Base-by-base conservation (phyloP, 1,140 invertebrate species). In the Acyrthosiphon pisum region DNA sequence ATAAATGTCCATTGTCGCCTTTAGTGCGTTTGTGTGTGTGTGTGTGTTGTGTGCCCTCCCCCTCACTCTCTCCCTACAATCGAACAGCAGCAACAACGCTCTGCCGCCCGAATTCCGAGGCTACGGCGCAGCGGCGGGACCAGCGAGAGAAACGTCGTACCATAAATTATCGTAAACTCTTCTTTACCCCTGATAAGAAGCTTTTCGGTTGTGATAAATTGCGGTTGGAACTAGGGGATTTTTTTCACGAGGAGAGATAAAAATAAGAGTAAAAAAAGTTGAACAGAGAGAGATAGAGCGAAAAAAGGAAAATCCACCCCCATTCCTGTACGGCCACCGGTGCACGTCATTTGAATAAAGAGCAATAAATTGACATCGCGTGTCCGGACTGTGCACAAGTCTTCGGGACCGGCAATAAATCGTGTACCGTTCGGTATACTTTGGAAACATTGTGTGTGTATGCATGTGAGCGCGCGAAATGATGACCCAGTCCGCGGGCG, bases 341-440 rank as follows among this genome's bases (percentile, higher is more conserved):
- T 68, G 89, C 46, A 84, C 48, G 91, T 92, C 91, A 92, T 93
- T 93, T 93, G 91, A 93, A 93, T 93, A 93, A 93, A 93, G 91
- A 93, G 91, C 91, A 50, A 93, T 93, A 93, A 93, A 93, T 93
- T 93, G 91, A 93, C 91, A 93, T 93, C 91, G 91, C 81, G 91
- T 83, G 91, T 93, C 91, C 91, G 81, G 91, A 86, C 76, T 93
- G 37, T 83, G 81, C 81, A 44, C 46, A 53, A 86, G 81, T 93
- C 91, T 93, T 93, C 41, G 68, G 76, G 46, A 23, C 53, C 11
- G 53, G 89, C 89, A 41, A 90, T 90, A 90, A 90, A 90, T 90
- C 89, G 89, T 90, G 41, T 89, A 53, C 23, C 88, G n/a, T 41
- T 60, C 14, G 37, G 89, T 68, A 60, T 44, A 68, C 88, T 60